phyloP scores from a whole-genome alignment of 2,888 invertebrate species.

The Cheilosia impressa region DNA sequence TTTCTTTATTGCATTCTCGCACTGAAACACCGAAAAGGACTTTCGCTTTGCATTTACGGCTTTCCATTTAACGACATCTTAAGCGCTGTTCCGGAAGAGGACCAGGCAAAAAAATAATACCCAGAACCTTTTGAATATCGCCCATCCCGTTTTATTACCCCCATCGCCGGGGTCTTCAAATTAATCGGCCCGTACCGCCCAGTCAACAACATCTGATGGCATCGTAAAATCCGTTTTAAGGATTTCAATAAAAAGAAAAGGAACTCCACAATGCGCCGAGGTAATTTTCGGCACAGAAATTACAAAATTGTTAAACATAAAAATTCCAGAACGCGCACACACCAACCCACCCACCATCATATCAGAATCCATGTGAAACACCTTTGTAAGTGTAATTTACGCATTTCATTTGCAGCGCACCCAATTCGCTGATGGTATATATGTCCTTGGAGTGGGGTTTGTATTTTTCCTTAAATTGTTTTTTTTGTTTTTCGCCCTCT shows the following conservation, averaged over 20 bases:
- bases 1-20: constrained; percentile 48
- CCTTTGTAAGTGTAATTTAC: constrained; percentile 62
- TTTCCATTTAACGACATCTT: constrained; percentile 64
- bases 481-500: neutral
- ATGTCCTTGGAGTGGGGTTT: constrained; percentile 7
- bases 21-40: constrained; percentile 18
- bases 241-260: constrained; percentile 66
- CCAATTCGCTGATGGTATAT: constrained; percentile 37
- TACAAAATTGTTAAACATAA: constrained; percentile 74
- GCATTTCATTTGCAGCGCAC: constrained; percentile 69
- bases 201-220: constrained; percentile 72
- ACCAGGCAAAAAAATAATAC: constrained; percentile 3
- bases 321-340: constrained; percentile 37
- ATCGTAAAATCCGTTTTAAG: constrained; percentile 69
- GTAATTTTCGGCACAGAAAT: constrained; percentile 68
- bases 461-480: constrained; percentile 35
- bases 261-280: constrained; percentile 45
- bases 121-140: constrained; percentile 66
- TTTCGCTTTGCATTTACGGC: constrained; percentile 59
- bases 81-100: constrained; percentile 45
- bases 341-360: constrained; percentile 9
- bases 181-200: constrained; percentile 57
- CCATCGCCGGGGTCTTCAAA: constrained; percentile 26
- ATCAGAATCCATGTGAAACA: constrained; percentile 32
- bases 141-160: constrained; percentile 54